A percentile compares a stretch with the other conserved stretches of the same genome.
Evolutionary conservation across 2,113 vertebrate species (phyloP).

Genomic region (Pachycephala philippinensis): DNA sequence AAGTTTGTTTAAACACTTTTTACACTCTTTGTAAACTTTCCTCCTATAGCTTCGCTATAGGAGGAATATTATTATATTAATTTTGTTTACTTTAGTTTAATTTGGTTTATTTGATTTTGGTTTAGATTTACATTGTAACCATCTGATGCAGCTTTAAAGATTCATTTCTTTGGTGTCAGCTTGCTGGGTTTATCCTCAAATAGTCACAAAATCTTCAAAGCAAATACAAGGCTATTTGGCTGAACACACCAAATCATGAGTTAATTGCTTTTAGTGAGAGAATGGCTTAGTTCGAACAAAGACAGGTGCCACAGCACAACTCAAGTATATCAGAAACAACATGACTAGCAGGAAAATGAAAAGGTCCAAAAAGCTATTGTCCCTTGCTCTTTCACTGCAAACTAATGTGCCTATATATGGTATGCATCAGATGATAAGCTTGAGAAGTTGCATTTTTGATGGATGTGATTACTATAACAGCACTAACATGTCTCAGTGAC

Average conservation of each 20-base stretch:
- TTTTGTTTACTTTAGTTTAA: not conserved
- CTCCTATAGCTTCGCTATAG: not conserved
- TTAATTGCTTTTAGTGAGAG: not conserved
- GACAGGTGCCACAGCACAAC: not conserved
- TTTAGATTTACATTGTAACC: not conserved
- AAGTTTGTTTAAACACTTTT: not conserved
- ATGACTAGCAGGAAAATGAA: not conserved
- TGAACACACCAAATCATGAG: not conserved
- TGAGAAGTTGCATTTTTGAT: not conserved
- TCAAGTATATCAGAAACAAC: not conserved
- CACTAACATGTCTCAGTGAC: not conserved
- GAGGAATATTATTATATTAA: not conserved
- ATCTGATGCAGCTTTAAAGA: not conserved
- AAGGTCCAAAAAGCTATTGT: not conserved
- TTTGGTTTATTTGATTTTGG: not conserved
- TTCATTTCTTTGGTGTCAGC: not conserved
- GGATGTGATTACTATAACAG: not conserved
- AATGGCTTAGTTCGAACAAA: not conserved
- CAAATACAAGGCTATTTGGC: not conserved
- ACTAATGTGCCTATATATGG: not conserved
- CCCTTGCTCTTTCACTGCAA: not conserved
- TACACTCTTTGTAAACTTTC: not conserved
- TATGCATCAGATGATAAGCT: not conserved
- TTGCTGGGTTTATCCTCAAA: not conserved
- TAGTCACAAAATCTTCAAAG: not conserved